Conservation (phyloP, 1,140 invertebrate species). For the Elymnias hypermnestra region DNA sequence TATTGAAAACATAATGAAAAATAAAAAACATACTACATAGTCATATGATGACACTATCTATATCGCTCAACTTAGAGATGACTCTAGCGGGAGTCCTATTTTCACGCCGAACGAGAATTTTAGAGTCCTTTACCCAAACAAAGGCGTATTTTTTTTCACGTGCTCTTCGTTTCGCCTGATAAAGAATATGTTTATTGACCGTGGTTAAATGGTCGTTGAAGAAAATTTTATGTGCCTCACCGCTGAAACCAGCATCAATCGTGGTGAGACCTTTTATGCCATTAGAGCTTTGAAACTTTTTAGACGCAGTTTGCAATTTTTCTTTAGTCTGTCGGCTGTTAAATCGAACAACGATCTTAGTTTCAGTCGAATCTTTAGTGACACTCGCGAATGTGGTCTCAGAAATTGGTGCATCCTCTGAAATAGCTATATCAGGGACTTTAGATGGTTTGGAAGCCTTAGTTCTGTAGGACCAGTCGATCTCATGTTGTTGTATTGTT, state of each 20-base stretch:
- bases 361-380: not conserved
- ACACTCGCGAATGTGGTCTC: conserved; percentile 6
- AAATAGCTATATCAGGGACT: not conserved
- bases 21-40: not conserved
- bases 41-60: not conserved
- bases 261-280: not conserved
- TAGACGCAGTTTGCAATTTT: not conserved
- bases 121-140: conserved; percentile 7
- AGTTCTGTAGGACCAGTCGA: conserved; percentile 2
- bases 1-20: not conserved
- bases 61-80: not conserved
- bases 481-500: not conserved
- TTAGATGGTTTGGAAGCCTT: not conserved
- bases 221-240: not conserved
- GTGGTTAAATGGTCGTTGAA: conserved; percentile 8
- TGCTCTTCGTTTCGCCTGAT: not conserved
- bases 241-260: not conserved
- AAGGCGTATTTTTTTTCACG: conserved; percentile 3
- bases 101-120: conserved; percentile 4
- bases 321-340: not conserved
- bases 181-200: conserved; percentile 1
- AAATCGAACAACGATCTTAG: conserved; percentile 2
- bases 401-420: not conserved
- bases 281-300: not conserved
- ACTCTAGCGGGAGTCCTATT: not conserved